Evolutionary conservation across 2,113 vertebrate genomes (phyloP).

Genomic region (Charina bottae): DNA sequence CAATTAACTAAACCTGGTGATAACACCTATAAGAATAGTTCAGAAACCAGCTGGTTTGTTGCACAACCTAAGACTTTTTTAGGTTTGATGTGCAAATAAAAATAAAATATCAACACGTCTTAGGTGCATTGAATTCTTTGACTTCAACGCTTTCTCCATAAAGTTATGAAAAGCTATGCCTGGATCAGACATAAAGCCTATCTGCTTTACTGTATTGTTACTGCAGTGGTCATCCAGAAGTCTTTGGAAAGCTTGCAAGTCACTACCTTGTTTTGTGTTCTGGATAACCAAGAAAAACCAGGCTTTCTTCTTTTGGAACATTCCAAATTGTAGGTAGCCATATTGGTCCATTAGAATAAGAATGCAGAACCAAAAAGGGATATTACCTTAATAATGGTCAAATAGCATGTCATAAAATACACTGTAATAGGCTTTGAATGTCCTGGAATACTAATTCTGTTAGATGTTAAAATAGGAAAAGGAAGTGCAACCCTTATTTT

Average conservation of each 20-base stretch:
- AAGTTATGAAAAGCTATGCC: constrained; percentile 23
- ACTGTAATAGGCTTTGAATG: neutral
- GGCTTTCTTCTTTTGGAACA: neutral
- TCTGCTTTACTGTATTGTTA: too few species aligned
- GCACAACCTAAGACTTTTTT: constrained; percentile 29
- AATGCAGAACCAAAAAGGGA: neutral
- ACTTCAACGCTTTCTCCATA: constrained; percentile 37
- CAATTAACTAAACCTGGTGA: neutral
- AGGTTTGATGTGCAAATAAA: constrained; percentile 19
- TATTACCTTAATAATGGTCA: neutral
- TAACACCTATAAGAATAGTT: neutral
- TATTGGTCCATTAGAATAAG: neutral
- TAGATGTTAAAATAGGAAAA: neutral
- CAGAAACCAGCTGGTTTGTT: constrained; percentile 4
- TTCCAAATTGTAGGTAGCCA: constrained; percentile 19
- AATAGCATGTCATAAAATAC: neutral
- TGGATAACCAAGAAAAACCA: constrained; percentile 41
- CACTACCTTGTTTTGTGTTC: constrained; percentile 52
- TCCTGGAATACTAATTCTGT: neutral
- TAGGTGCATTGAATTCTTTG: neutral
- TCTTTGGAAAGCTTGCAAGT: neutral
- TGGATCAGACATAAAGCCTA: too few species aligned
- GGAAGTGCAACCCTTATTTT: too few species aligned
- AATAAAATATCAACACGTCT: neutral
- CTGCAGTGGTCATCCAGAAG: too few species aligned